Evolutionary conservation across 1,140 invertebrate species (phyloP).

Genomic region (Microvelia longipes): DNA sequence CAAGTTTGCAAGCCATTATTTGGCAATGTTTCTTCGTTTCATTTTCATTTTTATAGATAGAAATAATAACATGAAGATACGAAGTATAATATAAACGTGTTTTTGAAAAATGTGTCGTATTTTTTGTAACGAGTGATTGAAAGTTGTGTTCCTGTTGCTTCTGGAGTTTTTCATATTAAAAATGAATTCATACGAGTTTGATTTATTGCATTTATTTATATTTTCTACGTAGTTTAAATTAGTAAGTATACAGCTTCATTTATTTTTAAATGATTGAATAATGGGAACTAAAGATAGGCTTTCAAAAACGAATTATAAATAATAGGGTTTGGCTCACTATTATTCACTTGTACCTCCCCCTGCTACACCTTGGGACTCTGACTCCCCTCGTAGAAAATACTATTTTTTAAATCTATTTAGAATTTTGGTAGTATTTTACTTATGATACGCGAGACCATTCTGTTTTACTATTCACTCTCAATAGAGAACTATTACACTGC

Average conservation of each 20-base stretch:
- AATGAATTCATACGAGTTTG: background rate
- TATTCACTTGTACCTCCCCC: background rate
- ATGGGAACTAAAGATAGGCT: background rate
- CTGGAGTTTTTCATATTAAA: background rate
- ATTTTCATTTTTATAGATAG: no score
- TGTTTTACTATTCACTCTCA: background rate
- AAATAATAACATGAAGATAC: background rate
- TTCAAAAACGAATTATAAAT: background rate
- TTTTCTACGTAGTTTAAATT: background rate
- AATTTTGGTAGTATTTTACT: background rate
- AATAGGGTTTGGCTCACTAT: background rate
- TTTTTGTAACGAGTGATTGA: background rate
- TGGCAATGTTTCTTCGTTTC: background rate
- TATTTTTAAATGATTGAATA: background rate
- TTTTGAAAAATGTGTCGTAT: background rate
- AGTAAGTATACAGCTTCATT: background rate
- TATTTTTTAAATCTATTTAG: background rate
- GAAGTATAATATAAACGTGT: background rate
- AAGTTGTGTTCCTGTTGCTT: background rate
- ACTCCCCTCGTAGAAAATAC: background rate
- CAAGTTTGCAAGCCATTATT: background rate
- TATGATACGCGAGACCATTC: background rate
- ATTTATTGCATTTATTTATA: background rate
- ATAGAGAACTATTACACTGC: background rate
- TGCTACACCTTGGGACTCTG: background rate